These are phyloP conservation scores for Nothocercus julius DNA, from an alignment of 2,113 vertebrate genomes.

Conservation along the genomic window DNA sequence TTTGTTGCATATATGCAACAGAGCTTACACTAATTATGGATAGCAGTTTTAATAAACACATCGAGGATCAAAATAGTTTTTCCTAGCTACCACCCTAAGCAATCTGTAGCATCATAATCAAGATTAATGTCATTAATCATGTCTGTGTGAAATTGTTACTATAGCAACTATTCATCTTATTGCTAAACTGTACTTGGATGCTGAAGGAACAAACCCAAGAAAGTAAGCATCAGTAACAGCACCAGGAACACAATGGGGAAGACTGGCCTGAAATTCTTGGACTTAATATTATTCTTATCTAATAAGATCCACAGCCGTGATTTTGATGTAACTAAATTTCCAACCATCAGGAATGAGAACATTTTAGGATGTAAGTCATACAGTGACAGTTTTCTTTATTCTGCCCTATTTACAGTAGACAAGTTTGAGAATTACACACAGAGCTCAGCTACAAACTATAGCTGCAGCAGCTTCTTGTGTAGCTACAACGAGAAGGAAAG, in stretches of 20 bases:
- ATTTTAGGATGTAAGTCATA: not conserved
- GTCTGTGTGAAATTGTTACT: not conserved
- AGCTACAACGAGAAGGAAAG: constrained; percentile 18
- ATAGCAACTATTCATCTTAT: not conserved
- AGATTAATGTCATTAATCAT: not conserved
- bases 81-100: not conserved
- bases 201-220: not conserved
- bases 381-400: not conserved
- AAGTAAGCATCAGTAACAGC: not conserved
- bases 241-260: not conserved
- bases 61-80: not conserved
- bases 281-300: not conserved
- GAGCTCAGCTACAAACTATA: not conserved
- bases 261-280: not conserved
- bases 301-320: not conserved
- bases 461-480: not conserved
- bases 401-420: not conserved
- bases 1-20: not conserved
- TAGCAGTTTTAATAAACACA: not conserved
- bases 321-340: not conserved
- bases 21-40: not conserved
- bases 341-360: not conserved
- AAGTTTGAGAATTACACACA: not conserved
- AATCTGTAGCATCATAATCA: not conserved
- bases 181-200: not conserved